Percentiles rank a stretch among this genome's conserved stretches.
Evolutionary conservation across 2,888 invertebrate genomes (phyloP).

Genomic region (Agelastica alni): DNA sequence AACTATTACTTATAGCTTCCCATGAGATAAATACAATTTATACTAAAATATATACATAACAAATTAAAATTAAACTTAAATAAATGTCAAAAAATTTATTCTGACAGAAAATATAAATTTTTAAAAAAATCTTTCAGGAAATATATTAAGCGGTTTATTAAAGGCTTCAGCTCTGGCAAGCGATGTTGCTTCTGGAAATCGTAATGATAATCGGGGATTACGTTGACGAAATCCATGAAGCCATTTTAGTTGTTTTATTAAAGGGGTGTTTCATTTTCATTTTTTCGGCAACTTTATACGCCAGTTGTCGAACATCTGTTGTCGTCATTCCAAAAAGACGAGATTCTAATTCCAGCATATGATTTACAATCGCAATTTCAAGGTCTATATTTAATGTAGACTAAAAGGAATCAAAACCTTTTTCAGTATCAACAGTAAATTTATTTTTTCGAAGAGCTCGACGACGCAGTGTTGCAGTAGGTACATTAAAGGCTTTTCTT

Average conservation of each 20-base stretch:
- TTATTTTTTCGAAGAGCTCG: constrained; percentile 17
- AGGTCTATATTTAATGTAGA: constrained; percentile 1
- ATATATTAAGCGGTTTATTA: constrained; percentile 20
- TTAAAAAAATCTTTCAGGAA: constrained; percentile 5
- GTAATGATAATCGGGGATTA: constrained; percentile 19
- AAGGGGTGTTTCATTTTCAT: constrained; percentile 27
- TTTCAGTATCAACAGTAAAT: constrained; percentile 11
- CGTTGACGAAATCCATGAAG: constrained; percentile 17
- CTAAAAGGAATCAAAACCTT: constrained; percentile 13
- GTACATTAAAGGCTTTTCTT: constrained; percentile 18
- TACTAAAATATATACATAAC: too few relatives aligned
- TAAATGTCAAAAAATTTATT: too few relatives aligned
- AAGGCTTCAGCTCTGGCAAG: constrained; percentile 28
- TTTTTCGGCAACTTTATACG: constrained; percentile 22
- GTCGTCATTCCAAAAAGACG: constrained; percentile 20
- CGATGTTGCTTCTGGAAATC: constrained; percentile 29
- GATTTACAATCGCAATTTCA: constrained; percentile 3
- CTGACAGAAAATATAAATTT: too few relatives aligned
- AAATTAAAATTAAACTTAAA: too few relatives aligned
- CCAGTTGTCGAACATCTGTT: constrained; percentile 8
- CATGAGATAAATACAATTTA: too few relatives aligned
- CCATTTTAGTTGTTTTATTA: constrained; percentile 19
- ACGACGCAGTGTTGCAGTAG: constrained; percentile 18
- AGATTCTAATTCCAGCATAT: constrained; percentile 4
- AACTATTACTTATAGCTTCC: too few relatives aligned